Evolutionary conservation across 2,888 invertebrate species (phyloP), one percentile per base, ranked within the genome.

Genomic region (Macaria liturata): DNA sequence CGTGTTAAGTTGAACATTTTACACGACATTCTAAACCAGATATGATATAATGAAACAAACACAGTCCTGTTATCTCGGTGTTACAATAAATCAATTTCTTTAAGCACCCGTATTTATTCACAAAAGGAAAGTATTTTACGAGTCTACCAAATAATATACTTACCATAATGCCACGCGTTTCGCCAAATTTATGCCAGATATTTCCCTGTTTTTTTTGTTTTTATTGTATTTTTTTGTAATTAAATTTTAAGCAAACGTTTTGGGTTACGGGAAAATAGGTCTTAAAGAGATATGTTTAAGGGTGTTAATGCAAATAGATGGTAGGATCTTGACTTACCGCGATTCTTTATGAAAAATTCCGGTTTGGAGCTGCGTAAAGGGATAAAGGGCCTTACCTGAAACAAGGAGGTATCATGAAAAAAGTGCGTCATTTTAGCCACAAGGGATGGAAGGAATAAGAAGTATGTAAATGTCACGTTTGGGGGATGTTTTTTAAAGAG

Each of bases 321-420:
- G 49, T 42, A 8, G 44, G 32, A 39, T 50, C 40, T 43, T 46
- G 20, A 62, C 71, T 74, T 70, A 72, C 60, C 55, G 20, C 52
- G 37, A 39, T 52, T 43, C 46, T 32, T 55, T 49, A 59, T 68
- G 64, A 70, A 71, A 72, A 71, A 77, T 71, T 71, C 67, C 61
- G 58, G 65, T 63, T 62, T 67, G 56, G 56, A 59, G 60, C 66
- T 54, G 59, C 62, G 71, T 75, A 74, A 75, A 78, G 68, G 71
- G 77, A 74, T 75, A 75, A 80, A 66, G 58, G 9, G 45, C 61
- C 80, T 83, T 74, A 88, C 88, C 86, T 87, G 86, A 77, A 86
- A 88, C 84, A 86, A 83, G 81, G 71, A 69, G 66, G 64, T 68
- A 66, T 61, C 71, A 70, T 75, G 71, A 74, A 80, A 80, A 80